These are phyloP conservation scores for Synergus laeviventris DNA, from an alignment of 2,888 invertebrate genomes.

Conservation along the genomic window DNA sequence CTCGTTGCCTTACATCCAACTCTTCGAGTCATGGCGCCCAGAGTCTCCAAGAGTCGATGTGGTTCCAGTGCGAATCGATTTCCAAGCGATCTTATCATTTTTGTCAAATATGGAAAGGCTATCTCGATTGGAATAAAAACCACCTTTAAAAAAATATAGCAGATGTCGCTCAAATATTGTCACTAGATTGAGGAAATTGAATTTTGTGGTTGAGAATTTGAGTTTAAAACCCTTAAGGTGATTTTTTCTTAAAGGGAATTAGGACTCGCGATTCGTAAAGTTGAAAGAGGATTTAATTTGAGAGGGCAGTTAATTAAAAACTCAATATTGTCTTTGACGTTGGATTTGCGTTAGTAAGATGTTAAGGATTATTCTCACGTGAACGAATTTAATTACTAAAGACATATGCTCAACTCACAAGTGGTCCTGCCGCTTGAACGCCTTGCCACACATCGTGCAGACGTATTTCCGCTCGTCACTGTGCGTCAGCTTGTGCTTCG, in stretches of 20 bases:
- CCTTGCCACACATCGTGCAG: conserved; percentile 96
- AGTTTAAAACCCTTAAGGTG: no score
- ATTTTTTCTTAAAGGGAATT: neutral
- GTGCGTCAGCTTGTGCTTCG: conserved; percentile 97
- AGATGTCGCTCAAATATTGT: no score
- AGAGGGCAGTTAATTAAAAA: neutral
- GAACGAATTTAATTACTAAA: conserved; percentile 32
- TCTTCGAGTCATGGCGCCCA: conserved; percentile 24
- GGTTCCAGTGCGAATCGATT: conserved; percentile 23
- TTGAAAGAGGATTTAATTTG: neutral
- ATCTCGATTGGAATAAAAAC: neutral
- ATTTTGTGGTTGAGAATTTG: no score
- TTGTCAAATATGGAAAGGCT: conserved; percentile 5
- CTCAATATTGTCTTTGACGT: neutral
- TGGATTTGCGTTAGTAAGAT: neutral
- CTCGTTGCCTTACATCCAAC: conserved; percentile 40
- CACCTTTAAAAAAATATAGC: no score
- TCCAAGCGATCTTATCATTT: neutral
- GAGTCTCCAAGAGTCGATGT: neutral
- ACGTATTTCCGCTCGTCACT: conserved; percentile 98
- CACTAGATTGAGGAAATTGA: no score
- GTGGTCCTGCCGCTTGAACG: conserved; percentile 99
- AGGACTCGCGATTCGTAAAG: neutral
- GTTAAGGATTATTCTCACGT: neutral
- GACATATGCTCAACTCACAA: conserved; percentile 84